Percentiles rank a stretch among this genome's conserved stretches.
Evolutionary conservation across 2,888 invertebrate species (phyloP).

Genomic region (Campoplex capitator): DNA sequence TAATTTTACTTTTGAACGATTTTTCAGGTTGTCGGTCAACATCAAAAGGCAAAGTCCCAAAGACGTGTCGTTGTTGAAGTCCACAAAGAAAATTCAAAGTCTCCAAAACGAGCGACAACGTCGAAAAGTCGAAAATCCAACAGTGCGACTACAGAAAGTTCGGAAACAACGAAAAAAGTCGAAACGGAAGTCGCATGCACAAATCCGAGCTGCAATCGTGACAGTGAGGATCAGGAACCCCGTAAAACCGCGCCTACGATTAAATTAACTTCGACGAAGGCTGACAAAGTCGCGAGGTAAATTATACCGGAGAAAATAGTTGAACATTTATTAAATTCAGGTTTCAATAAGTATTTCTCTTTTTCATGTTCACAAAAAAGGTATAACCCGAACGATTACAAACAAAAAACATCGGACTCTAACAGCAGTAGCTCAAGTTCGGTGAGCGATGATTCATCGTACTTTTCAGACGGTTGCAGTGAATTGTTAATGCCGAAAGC

Average conservation of each 20-base stretch:
- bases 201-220: conserved; percentile 49
- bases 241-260: conserved; percentile 70
- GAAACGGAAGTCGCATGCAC: conserved; percentile 37
- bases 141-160: background rate
- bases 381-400: conserved; percentile 80
- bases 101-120: conserved; percentile 43
- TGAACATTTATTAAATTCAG: background rate
- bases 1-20: background rate
- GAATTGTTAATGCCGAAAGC: conserved; percentile 57
- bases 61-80: conserved; percentile 42
- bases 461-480: conserved; percentile 77
- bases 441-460: conserved; percentile 81
- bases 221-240: conserved; percentile 69
- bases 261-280: conserved; percentile 72
- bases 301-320: conserved; percentile 7
- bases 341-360: conserved; percentile 8
- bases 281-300: conserved; percentile 77
- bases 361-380: conserved; percentile 65
- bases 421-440: conserved; percentile 75
- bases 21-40: conserved; percentile 57
- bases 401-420: conserved; percentile 75
- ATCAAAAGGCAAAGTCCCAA: conserved; percentile 59
- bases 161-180: background rate
- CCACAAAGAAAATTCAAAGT: conserved; percentile 39
- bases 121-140: conserved; percentile 33